Percentiles rank a stretch among this genome's conserved stretches.
These are phyloP conservation scores for Tonatia bakeri DNA, from an alignment of 2,113 vertebrate genomes.

Conservation along the genomic window DNA sequence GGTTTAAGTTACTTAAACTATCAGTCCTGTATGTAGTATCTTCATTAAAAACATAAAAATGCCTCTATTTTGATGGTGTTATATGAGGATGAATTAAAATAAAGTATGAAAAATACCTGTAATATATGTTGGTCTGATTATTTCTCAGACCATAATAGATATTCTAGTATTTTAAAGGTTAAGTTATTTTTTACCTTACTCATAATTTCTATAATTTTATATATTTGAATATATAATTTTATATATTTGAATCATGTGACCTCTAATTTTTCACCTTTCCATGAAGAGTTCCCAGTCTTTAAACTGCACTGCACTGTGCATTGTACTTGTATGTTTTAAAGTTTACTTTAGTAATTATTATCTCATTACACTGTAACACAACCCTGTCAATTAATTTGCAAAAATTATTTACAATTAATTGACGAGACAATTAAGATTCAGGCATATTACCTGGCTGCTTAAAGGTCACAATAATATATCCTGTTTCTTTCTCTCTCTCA, in stretches of 20 bases:
- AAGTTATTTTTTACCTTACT: background rate
- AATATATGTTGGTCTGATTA: background rate
- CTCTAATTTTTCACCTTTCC: background rate
- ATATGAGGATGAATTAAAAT: background rate
- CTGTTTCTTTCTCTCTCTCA: background rate
- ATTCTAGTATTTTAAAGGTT: background rate
- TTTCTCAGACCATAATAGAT: background rate
- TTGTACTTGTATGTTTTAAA: background rate
- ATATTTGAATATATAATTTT: background rate
- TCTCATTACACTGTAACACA: background rate
- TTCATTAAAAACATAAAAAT: background rate
- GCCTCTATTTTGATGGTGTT: background rate
- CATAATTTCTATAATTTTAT: background rate
- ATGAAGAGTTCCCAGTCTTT: background rate
- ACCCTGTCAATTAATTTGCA: background rate
- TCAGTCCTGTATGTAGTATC: background rate
- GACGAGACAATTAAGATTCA: background rate
- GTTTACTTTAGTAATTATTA: constrained; percentile 19
- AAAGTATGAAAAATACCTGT: background rate
- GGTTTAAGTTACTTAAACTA: background rate
- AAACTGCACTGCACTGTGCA: background rate
- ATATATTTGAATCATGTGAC: background rate
- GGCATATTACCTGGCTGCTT: background rate
- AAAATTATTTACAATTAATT: constrained; percentile 25
- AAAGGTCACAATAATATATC: background rate